Percentiles rank a stretch among this genome's conserved stretches.
Evolutionary conservation across 2,888 invertebrate species (phyloP).

Genomic region (Drosophila prolongata): DNA sequence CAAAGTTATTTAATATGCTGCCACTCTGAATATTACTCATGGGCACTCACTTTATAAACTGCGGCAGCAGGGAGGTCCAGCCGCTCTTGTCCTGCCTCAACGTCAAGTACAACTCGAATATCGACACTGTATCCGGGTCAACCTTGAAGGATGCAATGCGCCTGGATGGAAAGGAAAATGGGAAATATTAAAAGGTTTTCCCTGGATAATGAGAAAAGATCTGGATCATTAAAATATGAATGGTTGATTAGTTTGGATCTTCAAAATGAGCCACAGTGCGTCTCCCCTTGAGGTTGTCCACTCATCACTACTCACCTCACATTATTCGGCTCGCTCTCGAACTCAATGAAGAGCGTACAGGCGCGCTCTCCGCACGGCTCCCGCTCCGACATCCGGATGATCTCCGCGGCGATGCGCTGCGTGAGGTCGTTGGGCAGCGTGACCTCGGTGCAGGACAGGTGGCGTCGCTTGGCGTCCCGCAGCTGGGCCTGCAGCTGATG

Average conservation of each 20-base stretch:
- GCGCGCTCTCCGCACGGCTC: slow-evolving; percentile 96
- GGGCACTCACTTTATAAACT: slow-evolving; percentile 93
- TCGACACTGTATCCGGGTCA: slow-evolving; percentile 94
- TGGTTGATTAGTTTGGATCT: no score
- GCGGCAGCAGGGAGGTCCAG: slow-evolving; percentile 94
- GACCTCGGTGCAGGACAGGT: slow-evolving; percentile 93
- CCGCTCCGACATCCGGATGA: slow-evolving; percentile 92
- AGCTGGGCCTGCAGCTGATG: slow-evolving; percentile 91
- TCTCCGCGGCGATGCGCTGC: slow-evolving; percentile 91
- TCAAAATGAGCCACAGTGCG: no score
- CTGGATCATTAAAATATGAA: no score
- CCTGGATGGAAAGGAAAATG: no score
- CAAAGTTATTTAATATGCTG: neutral
- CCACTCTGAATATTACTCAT: accelerated
- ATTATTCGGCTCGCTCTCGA: slow-evolving; percentile 88
- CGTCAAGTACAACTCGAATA: slow-evolving; percentile 95
- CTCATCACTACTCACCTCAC: slow-evolving; percentile 83
- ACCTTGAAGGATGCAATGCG: slow-evolving; percentile 93
- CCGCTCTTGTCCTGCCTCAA: slow-evolving; percentile 93
- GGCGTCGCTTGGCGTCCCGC: slow-evolving; percentile 91
- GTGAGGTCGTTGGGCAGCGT: slow-evolving; percentile 93
- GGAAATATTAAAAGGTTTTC: neutral
- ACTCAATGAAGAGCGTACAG: slow-evolving; percentile 93
- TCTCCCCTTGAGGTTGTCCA: no score
- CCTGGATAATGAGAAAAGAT: no score